Base-by-base conservation (phyloP, 1,140 invertebrate genomes). In the Drosophila virilis region DNA sequence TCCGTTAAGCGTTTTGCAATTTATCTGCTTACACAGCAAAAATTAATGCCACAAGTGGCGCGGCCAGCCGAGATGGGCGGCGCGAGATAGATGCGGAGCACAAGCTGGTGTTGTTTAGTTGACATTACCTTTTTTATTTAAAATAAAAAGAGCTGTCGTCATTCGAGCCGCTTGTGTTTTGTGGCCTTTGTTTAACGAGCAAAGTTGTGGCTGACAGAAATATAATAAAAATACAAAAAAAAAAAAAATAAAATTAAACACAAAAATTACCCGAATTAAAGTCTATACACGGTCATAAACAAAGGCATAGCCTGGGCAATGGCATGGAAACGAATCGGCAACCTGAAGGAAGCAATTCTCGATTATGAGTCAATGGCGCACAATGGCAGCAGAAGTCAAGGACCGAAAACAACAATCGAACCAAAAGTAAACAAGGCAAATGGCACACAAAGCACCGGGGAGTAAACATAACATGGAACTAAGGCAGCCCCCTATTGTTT, bases 11-110 rank as follows among this genome's bases (percentile, higher is more conserved):
- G 78, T 88, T 86, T 83, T 88, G 79, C 72, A 86, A 86, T 86
- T 82, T 86, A 86, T 86, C 83, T 86, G 82, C 82, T 86, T 88
- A 86, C 82, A 79, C 72, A 88, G 82, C 82, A 86, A 54, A 86
- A 88, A 86, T 88, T 86, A 86, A 88, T 88, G 82, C 82, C 83
- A 85, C 78, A 78, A 75, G 80, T 78, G 62, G 55, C 32, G 17
- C 28, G 48, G 10, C 6, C 1, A 6, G 54, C 10, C 15, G 37
- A 38, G 6, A 28, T 28, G 12, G 12, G 12, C 52, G 13, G 15
- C 12, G 33, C 8, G 33, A 38, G 17, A 40, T 28, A 37, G 2
- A 38, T 10, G 43, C 38, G 66, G 37, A 61, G 22, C 43, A 28
- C 22, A 33, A 60, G 46, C 57, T 42, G 46, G 40, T 38, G 55